phyloP scores from a whole-genome alignment of 2,888 invertebrate genomes.

The Trimorus sp. region DNA sequence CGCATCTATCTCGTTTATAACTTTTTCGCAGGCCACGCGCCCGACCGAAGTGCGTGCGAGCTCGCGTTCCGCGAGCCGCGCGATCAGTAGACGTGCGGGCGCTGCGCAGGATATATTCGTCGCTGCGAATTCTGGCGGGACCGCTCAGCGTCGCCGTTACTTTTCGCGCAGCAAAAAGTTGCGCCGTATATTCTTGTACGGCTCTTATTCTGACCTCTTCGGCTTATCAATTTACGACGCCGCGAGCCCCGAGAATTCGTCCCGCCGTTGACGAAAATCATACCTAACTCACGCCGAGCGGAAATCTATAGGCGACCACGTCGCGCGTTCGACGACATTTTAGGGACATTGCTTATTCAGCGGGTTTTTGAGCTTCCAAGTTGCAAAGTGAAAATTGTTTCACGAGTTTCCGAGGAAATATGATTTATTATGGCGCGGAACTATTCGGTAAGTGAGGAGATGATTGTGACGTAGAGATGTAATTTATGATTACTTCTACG shows the following conservation, averaged over 20 bases:
- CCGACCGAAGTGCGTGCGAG: constrained; percentile 63
- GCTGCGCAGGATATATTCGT: constrained; percentile 55
- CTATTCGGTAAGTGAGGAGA: too few relatives aligned
- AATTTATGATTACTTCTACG: too few relatives aligned
- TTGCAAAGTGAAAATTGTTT: too few relatives aligned
- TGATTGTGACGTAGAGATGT: too few relatives aligned
- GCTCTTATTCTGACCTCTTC: constrained; percentile 56
- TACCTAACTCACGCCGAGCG: not conserved
- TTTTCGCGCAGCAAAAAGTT: constrained; percentile 55
- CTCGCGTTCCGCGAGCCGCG: not conserved
- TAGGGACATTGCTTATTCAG: too few relatives aligned
- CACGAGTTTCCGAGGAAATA: not conserved
- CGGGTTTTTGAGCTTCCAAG: too few relatives aligned
- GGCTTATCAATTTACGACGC: constrained; percentile 60
- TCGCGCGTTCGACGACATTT: too few relatives aligned
- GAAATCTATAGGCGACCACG: not conserved
- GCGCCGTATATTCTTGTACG: constrained; percentile 58
- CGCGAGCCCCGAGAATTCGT: constrained; percentile 5
- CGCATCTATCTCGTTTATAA: constrained; percentile 78
- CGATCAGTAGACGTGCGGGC: constrained; percentile 32
- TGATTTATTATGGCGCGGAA: too few relatives aligned
- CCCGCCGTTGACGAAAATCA: constrained; percentile 8
- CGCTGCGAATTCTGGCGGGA: constrained; percentile 61
- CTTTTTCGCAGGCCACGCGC: constrained; percentile 69
- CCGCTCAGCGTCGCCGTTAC: constrained; percentile 40